A percentile compares a stretch with the other conserved stretches of the same genome.
These are phyloP conservation scores for Athripsodes cinereus DNA, from an alignment of 2,888 invertebrate genomes.

Conservation along the genomic window DNA sequence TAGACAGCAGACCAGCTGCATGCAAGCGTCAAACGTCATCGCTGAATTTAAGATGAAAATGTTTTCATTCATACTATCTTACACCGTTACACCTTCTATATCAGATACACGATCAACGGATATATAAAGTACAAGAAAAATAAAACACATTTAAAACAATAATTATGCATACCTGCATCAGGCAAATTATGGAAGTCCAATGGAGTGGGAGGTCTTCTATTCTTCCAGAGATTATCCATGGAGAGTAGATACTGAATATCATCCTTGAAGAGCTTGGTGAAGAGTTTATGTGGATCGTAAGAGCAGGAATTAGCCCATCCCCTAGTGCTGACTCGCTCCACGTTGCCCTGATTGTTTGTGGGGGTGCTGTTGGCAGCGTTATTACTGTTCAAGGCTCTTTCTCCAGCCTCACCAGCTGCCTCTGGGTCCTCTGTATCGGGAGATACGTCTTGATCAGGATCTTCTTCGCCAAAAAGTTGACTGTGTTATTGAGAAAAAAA, in stretches of 20 bases:
- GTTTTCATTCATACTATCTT: no score
- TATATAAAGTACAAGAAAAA: no score
- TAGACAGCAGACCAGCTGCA: no score
- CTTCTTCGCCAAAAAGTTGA: slow-evolving; percentile 95
- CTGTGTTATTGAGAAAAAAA: no score
- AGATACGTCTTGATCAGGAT: slow-evolving; percentile 94
- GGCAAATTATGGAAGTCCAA: slow-evolving; percentile 64
- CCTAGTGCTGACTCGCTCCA: slow-evolving; percentile 67
- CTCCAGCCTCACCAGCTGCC: slow-evolving; percentile 65
- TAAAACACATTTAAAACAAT: no score
- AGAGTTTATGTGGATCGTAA: slow-evolving; percentile 80
- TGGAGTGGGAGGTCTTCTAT: slow-evolving; percentile 77
- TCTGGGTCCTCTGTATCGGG: slow-evolving; percentile 97
- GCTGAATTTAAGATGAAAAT: no score
- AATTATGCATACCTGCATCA: slow-evolving; percentile 43
- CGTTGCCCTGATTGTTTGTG: slow-evolving; percentile 41
- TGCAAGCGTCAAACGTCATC: no score
- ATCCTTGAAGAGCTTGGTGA: slow-evolving; percentile 88
- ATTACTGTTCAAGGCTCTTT: slow-evolving; percentile 44
- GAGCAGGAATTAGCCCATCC: slow-evolving; percentile 80
- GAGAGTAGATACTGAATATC: slow-evolving; percentile 91
- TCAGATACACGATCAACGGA: no score
- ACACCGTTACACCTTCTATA: no score
- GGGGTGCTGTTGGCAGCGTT: background rate
- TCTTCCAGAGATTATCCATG: slow-evolving; percentile 96